These are phyloP conservation scores for Dendrolimus pini DNA, from an alignment of 2,888 invertebrate species.

Conservation along the genomic window DNA sequence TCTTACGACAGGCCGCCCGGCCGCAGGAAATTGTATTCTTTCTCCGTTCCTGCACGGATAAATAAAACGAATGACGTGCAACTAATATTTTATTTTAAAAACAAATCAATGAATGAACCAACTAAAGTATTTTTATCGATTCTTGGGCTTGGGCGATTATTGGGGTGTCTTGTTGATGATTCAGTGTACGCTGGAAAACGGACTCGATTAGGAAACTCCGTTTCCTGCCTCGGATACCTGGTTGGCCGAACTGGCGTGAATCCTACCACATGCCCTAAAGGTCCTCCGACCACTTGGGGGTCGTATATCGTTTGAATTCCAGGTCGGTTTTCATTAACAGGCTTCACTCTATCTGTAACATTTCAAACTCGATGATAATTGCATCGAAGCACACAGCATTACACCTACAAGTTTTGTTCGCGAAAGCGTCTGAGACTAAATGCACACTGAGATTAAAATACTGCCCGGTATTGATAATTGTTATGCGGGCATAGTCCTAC, in stretches of 20 bases:
- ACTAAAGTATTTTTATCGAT: slow-evolving; percentile 36
- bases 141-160: slow-evolving; percentile 26
- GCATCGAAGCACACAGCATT: too few species aligned
- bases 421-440: too few species aligned
- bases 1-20: too few species aligned
- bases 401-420: too few species aligned
- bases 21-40: too few species aligned
- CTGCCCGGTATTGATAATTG: too few species aligned
- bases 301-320: slow-evolving; percentile 35
- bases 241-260: slow-evolving; percentile 38
- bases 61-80: not conserved
- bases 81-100: slow-evolving; percentile 42
- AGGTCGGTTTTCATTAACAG: slow-evolving; percentile 46
- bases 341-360: slow-evolving; percentile 52
- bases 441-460: too few species aligned
- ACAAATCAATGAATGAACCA: slow-evolving; percentile 57
- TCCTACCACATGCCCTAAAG: slow-evolving; percentile 46
- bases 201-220: slow-evolving; percentile 2
- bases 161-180: slow-evolving; percentile 12
- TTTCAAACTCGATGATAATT: too few species aligned
- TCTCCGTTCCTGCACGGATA: too few species aligned
- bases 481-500: too few species aligned
- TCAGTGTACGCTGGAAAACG: slow-evolving; percentile 4
- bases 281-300: slow-evolving; percentile 50
- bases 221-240: slow-evolving; percentile 9